These are phyloP conservation scores for Pipistrellus pygmaeus DNA, from an alignment of 2,797 vertebrate species.

Conservation along the genomic window DNA sequence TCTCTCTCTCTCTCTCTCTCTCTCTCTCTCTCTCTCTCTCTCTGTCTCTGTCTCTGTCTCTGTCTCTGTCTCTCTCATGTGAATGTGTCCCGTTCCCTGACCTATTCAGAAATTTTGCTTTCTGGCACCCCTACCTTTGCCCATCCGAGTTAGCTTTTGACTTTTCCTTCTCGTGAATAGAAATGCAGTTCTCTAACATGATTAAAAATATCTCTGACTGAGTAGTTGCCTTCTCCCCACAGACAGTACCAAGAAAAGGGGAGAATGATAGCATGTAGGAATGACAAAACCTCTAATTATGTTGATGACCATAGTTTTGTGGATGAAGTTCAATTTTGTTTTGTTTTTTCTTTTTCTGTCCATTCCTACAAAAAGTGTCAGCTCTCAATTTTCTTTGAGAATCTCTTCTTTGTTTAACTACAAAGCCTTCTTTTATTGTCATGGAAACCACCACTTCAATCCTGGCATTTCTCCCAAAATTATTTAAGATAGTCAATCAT, in stretches of 20 bases:
- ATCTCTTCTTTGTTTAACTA: slow-evolving; percentile 51
- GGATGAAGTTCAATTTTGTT: slow-evolving; percentile 16
- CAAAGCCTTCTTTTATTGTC: slow-evolving; percentile 63
- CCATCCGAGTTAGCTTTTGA: not conserved
- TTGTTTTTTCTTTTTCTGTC: not conserved
- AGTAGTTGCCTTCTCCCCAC: not conserved
- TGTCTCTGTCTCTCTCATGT: not conserved
- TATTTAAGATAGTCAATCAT: slow-evolving; percentile 69
- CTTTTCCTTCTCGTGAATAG: slow-evolving; percentile 6
- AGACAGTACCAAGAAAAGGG: not conserved
- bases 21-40: not conserved
- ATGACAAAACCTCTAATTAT: not conserved
- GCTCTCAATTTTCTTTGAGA: slow-evolving; percentile 58
- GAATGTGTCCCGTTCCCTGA: not conserved
- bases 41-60: not conserved
- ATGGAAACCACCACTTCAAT: slow-evolving; percentile 69
- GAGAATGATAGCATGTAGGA: not conserved
- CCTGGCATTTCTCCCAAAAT: slow-evolving; percentile 45
- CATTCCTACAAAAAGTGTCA: slow-evolving; percentile 40
- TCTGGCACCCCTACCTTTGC: not conserved
- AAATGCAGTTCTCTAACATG: slow-evolving; percentile 6
- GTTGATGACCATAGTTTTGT: slow-evolving; percentile 50
- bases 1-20: not conserved
- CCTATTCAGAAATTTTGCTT: slow-evolving; percentile 49
- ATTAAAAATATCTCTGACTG: slow-evolving; percentile 15